Evolutionary conservation across 2,888 invertebrate genomes (phyloP), one percentile per base, ranked within the genome.

Genomic region (Belgica antarctica): DNA sequence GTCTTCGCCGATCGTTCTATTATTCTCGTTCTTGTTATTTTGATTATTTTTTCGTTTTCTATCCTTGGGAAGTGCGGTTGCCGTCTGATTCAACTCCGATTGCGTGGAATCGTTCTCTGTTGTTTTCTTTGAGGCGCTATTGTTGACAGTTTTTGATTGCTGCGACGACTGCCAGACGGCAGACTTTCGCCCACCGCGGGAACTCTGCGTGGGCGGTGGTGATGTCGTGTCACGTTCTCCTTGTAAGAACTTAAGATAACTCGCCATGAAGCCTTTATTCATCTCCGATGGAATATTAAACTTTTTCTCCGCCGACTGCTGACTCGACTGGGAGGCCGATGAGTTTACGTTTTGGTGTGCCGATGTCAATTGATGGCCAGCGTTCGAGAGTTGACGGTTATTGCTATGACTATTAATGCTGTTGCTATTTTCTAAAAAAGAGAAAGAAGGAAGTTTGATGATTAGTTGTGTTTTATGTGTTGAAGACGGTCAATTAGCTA

Each of bases 181-280:
- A 25, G 86, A 83, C 77, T 88, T 88, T 75, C 88, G 83, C 72
- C 86, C 85, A 73, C 85, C 85, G 73, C 87, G 82, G 75, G 85
- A 82, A 74, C 86, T 19, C 41, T 63, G 63, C 1, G 57, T 36
- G 15, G 62, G 62, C 72, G 90, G 89, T 69, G 91, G 90, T 22
- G 91, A 90, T 73, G 91, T 90, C 59, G 88, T 87, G 74, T 92
- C 91, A 57, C 90, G 84, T 78, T 91, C 92, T 73, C 91, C 91
- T 81, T 89, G 88, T 73, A 90, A 81, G 80, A 92, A 92, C 80
- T 91, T 92, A 74, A 92, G 83, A 80, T 91, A 92, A 80, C 92
- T 92, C 77, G 89, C 90, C 90, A 92, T 90, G 79, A 92, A 92
- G 72, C 90, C 90, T 66, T 88, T 85, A 75, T 87, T 86, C 72